Conservation (phyloP, 2,888 invertebrate species). For the Eristalis tenax region DNA sequence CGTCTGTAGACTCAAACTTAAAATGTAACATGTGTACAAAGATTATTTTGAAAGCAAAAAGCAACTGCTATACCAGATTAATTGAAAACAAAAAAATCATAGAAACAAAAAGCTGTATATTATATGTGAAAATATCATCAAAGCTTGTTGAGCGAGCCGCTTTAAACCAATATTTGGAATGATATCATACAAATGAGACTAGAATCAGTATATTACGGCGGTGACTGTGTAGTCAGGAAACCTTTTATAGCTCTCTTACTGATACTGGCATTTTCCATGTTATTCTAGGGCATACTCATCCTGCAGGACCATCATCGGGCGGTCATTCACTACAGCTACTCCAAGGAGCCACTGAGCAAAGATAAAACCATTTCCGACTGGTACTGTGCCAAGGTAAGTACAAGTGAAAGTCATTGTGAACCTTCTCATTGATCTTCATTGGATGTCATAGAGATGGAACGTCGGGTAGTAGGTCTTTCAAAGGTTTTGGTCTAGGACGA, state of each 20-base stretch:
- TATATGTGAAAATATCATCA: conserved; percentile 54
- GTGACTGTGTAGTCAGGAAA: conserved; percentile 74
- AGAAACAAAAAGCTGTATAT: conserved; percentile 40
- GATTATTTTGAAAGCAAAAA: not conserved
- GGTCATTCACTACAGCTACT: conserved; percentile 89
- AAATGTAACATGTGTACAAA: conserved; percentile 21
- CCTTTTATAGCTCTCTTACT: conserved; percentile 71
- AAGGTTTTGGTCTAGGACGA: no score
- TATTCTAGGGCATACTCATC: conserved; percentile 87
- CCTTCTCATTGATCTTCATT: no score
- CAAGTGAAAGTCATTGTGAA: no score
- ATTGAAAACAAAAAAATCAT: conserved; percentile 37
- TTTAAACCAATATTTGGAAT: conserved; percentile 67
- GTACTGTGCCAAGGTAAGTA: conserved; percentile 85
- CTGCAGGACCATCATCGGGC: conserved; percentile 88
- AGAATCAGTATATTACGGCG: conserved; percentile 73
- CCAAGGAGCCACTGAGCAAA: conserved; percentile 84
- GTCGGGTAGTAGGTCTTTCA: no score
- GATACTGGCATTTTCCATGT: conserved; percentile 74
- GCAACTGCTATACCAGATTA: conserved; percentile 71
- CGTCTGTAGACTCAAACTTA: not conserved
- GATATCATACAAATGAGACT: conserved; percentile 52
- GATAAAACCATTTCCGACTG: conserved; percentile 82
- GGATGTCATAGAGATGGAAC: no score
- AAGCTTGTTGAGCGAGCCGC: conserved; percentile 69